A percentile compares a stretch with the other conserved stretches of the same genome.
These are phyloP conservation scores for Myocastor coypus DNA, from an alignment of 2,113 vertebrate genomes.

Conservation along the genomic window DNA sequence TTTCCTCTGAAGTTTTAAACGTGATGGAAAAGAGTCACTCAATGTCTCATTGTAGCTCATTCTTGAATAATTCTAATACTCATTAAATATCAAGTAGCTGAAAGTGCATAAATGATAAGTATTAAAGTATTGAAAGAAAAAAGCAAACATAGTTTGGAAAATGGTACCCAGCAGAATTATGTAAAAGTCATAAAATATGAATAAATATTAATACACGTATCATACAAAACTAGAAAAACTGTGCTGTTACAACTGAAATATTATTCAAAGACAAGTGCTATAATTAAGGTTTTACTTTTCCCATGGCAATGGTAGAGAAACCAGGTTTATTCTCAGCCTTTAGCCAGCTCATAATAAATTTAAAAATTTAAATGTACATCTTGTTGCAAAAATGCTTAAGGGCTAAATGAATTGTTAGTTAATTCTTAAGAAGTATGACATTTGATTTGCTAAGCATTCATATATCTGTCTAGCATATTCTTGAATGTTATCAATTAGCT, in stretches of 20 bases:
- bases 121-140: conserved; percentile 61
- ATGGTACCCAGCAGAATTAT: conserved; percentile 83
- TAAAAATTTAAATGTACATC: conserved; percentile 83
- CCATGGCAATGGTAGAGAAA: conserved; percentile 84
- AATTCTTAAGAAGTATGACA: conserved; percentile 80
- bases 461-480: conserved; percentile 63
- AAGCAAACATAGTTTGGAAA: conserved; percentile 83
- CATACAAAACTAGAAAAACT: conserved; percentile 86
- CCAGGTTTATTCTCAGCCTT: conserved; percentile 81
- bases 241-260: conserved; percentile 87
- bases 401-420: conserved; percentile 82
- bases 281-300: conserved; percentile 87
- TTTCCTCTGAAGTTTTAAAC: conserved; percentile 32
- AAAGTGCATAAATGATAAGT: conserved; percentile 70
- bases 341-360: conserved; percentile 79
- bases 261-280: conserved; percentile 88
- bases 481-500: conserved; percentile 68
- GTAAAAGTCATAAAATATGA: conserved; percentile 87
- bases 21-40: conserved; percentile 31
- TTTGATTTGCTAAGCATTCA: conserved; percentile 82
- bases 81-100: conserved; percentile 60
- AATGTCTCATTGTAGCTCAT: conserved; percentile 39
- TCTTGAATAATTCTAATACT: conserved; percentile 72
- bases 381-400: conserved; percentile 82
- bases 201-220: conserved; percentile 89